Evolutionary conservation across 2,888 invertebrate genomes (phyloP), one percentile per base, ranked within the genome.

Genomic region (Diplazon laetatorius): DNA sequence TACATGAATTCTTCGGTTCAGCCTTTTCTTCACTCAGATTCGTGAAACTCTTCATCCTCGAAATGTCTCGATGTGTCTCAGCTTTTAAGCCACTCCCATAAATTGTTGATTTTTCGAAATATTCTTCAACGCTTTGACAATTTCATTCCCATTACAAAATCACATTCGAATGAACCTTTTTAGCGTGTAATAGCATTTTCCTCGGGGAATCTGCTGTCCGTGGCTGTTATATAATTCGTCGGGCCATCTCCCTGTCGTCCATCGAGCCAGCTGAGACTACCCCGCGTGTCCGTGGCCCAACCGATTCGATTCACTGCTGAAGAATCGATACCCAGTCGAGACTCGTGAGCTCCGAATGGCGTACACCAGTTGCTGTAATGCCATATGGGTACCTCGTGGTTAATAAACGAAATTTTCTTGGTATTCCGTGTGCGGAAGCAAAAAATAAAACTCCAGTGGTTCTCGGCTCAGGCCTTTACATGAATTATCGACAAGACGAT

Each of bases 281-380:
- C 60, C 50, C 16, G 16, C 16, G 18, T 10, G 18, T 22, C 39
- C 55, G 55, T 76, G 37, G 35, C n/a, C 50, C 42, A 48, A 46
- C 39, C 68, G 35, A 39, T 60, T 46, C 57, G 63, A 69, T 63
- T 70, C 50, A 59, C 14, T 20, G 42, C 22, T 65, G 16, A 22
- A 20, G 16, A 63, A 75, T 75, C 75, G 75, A 75, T 75, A 69
- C 5, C 22, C 22, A 46, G 68, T 62, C 63, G 69, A 69, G 63
- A 69, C 57, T 14, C 10, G 52, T 25, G 52, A 52, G 48, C n/a
- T 16, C n/a, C 14, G 9, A 5, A 44, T 25, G 20, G 20, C 16
- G 22, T 37, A 69, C 39, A 62, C 74, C 35, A 48, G 75, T 75
- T 75, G 75, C 69, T 55, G 59, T 12, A 71, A 71, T 37, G 10